Conservation (phyloP, 2,888 invertebrate species). For the Lycocerus yunnanus region DNA sequence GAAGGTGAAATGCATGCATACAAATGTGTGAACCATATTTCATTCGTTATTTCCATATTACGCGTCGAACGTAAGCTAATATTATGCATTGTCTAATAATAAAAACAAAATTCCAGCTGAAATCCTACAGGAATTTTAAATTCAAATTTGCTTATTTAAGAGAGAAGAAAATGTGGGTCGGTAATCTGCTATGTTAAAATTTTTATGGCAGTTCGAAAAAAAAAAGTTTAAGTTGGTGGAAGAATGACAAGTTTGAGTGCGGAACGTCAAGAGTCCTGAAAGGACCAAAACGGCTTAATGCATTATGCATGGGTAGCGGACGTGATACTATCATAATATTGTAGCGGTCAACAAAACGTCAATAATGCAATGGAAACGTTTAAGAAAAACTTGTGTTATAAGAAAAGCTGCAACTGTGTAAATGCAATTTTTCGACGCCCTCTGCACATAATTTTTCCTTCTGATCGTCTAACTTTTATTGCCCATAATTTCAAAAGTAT, state of each 20-base stretch:
- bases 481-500: neutral
- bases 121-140: neutral
- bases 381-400: neutral
- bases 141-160: neutral
- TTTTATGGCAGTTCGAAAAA: neutral
- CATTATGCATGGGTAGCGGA: constrained; percentile 23
- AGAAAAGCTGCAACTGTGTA: neutral
- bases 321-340: constrained; percentile 26
- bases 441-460: neutral
- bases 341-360: constrained; percentile 26
- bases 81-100: neutral
- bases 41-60: constrained; percentile 10
- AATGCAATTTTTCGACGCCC: neutral
- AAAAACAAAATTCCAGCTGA: neutral
- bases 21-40: constrained; percentile 15
- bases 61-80: neutral
- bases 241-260: constrained; percentile 17
- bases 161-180: neutral
- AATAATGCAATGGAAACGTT: constrained; percentile 12
- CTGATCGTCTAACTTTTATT: neutral
- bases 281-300: constrained; percentile 20
- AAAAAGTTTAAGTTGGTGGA: constrained; percentile 2
- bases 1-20: constrained; percentile 23
- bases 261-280: constrained; percentile 15
- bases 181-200: neutral